Evolutionary conservation across 2,797 vertebrate genomes (phyloP).

Genomic region (Lagodon rhomboides): DNA sequence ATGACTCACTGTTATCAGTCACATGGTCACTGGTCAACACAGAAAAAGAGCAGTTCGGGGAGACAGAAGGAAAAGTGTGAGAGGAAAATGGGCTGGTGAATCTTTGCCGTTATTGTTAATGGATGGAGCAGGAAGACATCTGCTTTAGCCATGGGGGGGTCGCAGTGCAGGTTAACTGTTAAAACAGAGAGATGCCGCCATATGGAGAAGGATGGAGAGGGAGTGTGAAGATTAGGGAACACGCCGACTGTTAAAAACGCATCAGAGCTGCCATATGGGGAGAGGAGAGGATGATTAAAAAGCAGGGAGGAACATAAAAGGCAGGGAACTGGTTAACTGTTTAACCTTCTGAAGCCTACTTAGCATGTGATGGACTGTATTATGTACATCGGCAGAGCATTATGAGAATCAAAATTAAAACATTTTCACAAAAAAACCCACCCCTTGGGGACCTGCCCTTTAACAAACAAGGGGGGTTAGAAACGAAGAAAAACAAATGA

Average conservation of each 20-base stretch:
- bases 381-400: background rate
- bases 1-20: slow-evolving; percentile 43
- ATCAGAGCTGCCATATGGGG: slow-evolving; percentile 21
- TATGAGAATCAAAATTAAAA: background rate
- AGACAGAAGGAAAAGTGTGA: slow-evolving; percentile 50
- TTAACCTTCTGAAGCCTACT: slow-evolving; percentile 1
- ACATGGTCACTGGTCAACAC: slow-evolving; percentile 41
- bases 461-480: background rate
- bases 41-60: slow-evolving; percentile 9
- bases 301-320: background rate
- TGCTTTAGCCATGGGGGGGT: slow-evolving; percentile 41
- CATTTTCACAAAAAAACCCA: background rate
- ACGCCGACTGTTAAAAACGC: slow-evolving; percentile 18
- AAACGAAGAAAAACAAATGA: slow-evolving; percentile 23
- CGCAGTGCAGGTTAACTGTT: slow-evolving; percentile 45
- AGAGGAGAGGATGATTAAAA: slow-evolving; percentile 3
- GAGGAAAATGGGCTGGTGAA: slow-evolving; percentile 15
- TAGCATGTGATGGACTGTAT: background rate
- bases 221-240: slow-evolving; percentile 30
- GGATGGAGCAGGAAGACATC: slow-evolving; percentile 58
- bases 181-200: slow-evolving; percentile 40
- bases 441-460: background rate
- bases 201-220: slow-evolving; percentile 30
- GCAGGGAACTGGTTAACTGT: background rate
- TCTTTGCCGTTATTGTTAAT: slow-evolving; percentile 50